phyloP scores from a whole-genome alignment of 35 echinoderm and acorn worm species.

The Apostichopus japonicus region DNA sequence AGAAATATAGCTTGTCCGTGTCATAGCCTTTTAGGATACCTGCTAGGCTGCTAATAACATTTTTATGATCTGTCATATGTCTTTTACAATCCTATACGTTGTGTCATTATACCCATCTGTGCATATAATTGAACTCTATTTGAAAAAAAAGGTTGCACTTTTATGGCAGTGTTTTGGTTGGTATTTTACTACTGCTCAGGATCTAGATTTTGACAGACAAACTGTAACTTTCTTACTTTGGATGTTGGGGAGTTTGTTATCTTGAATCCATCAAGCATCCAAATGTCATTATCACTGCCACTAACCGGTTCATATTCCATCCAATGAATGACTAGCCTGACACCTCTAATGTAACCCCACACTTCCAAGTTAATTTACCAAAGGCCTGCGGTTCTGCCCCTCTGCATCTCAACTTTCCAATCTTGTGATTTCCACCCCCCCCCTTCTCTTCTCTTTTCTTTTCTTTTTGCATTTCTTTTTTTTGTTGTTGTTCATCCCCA shows the following conservation, averaged over 20 bases:
- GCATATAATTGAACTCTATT: too few relatives aligned
- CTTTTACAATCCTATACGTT: too few relatives aligned
- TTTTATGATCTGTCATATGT: too few relatives aligned
- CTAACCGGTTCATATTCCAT: conserved; percentile 48
- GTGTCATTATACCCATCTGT: too few relatives aligned
- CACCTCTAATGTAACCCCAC: conserved; percentile 41
- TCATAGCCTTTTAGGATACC: too few relatives aligned
- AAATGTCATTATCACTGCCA: conserved; percentile 45
- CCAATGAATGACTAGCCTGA: conserved; percentile 32
- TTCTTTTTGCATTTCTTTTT: conserved; percentile 9
- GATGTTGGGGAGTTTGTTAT: background rate
- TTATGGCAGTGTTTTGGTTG: too few relatives aligned
- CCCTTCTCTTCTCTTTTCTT: background rate
- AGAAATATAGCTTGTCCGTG: too few relatives aligned
- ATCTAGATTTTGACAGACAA: too few relatives aligned
- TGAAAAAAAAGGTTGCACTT: too few relatives aligned
- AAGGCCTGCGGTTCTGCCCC: conserved; percentile 16
- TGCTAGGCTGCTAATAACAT: too few relatives aligned
- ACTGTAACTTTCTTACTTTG: background rate
- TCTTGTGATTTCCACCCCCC: background rate
- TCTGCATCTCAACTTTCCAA: conserved; percentile 34
- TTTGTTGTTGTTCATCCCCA: background rate
- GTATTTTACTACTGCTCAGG: too few relatives aligned
- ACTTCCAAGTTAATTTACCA: conserved; percentile 44
- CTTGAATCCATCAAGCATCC: conserved; percentile 37